Base-by-base conservation (phyloP, 2,888 invertebrate genomes). In the Hydraecia micacea region DNA sequence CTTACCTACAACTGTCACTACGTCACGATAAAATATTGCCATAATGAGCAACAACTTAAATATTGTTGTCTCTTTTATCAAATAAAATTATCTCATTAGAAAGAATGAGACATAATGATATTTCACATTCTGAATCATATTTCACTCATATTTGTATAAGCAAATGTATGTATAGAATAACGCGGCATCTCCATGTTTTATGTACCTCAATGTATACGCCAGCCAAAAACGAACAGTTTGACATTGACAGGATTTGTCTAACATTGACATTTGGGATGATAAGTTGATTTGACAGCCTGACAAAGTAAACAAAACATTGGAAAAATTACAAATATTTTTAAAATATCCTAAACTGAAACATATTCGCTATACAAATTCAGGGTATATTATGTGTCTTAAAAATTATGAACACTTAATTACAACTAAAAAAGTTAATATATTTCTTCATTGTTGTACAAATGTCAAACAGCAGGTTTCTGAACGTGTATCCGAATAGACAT, bases 401-500 rank as follows among this genome's bases (percentile, higher is more conserved):
- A 36, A 55, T 32, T 63, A 52, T 1, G 11, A n/a, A 52, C 7
- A 28, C 6, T 2, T n/a, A n/a, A n/a, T n/a, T 0, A 15, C 9
- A 21, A 28, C 0, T 0, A 32, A 18, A 5, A 32, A 32, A 4
- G n/a, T 55, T 13, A 11, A 18, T 32, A n/a, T n/a, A 28, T 18
- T 25, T 9, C n/a, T n/a, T n/a, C n/a, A n/a, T n/a, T n/a, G 0
- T 60, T 66, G 8, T 9, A 13, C 11, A 46, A 60, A 49, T 28
- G 73, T 55, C 52, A 73, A 66, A 62, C 15, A 8, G 6, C 28
- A n/a, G 4, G 2, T 77, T 76, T 60, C 68, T 62, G 63, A 52
- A 72, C 73, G 85, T 87, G 75, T 75, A 87, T 77, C 81, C 86
- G 71, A 82, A 69, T 58, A 42, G 9, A 55, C 46, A 75, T 71